Evolutionary conservation across 2,888 invertebrate species (phyloP), one percentile per base, ranked within the genome.

Genomic region (Xestia xanthographa): DNA sequence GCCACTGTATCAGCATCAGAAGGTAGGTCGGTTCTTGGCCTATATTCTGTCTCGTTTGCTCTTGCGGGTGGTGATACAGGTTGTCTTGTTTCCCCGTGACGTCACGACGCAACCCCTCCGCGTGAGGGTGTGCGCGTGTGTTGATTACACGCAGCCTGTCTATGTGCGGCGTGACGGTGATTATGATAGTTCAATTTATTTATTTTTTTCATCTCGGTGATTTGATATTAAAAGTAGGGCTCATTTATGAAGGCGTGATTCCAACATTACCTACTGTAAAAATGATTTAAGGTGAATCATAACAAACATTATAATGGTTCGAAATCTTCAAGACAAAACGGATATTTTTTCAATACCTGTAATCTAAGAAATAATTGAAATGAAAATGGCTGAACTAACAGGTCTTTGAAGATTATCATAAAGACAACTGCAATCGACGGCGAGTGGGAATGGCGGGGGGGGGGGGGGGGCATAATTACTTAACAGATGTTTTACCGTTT

Each of bases 11-110:
- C 92, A 92, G 88, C 84, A 83, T 82, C 91, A 90, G 90, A 92
- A 95, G 95, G 95, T 95, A 94, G 96, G 96, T 95, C 95, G 95
- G 95, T 92, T 94, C 95, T 95, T 96, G 96, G 92, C 96, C 96
- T 96, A 96, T 95, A 96, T 96, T 96, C 90, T 85, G 63, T 94
- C 95, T 88, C 90, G 83, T 84, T 95, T 92, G 72, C 77, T 71
- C 92, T 67, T 72, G 53, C 22, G 68, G 60, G 77, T 85, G 75
- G 82, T 75, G 71, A 72, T 80, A 91, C 85, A 73, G 53, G 74
- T 79, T 70, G 82, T 95, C 93, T 89, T 92, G 84, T 85, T 95
- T 89, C 38, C 88, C 84, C 93, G 95, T 96, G 96, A 96, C 96
- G 96, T 96, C 95, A 96, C 89, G 82, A 94, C 93, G 93, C 93